Percentiles rank a stretch among this genome's conserved stretches.
Conservation (phyloP, 2,888 invertebrate species). For the Eupithecia dodoneata region DNA sequence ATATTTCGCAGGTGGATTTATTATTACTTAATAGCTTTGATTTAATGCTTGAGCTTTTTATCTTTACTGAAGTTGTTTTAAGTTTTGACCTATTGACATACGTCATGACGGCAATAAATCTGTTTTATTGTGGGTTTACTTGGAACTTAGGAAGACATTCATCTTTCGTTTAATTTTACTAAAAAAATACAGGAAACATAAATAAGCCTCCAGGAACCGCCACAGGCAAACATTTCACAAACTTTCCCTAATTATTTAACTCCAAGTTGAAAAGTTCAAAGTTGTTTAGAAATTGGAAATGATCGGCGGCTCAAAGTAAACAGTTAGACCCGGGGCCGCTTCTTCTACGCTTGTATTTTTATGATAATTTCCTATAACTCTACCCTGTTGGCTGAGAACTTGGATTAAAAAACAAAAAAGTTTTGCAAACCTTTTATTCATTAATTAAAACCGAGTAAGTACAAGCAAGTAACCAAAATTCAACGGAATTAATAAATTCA, state of each 20-base stretch:
- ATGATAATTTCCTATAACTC: slow-evolving; percentile 13
- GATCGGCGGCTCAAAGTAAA: slow-evolving; percentile 26
- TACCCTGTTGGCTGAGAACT: neutral
- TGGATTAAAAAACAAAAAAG: neutral
- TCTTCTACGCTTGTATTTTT: slow-evolving; percentile 21
- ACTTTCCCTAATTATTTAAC: slow-evolving; percentile 35
- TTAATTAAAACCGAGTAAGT: neutral
- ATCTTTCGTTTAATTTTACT: neutral
- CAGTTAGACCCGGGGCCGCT: neutral
- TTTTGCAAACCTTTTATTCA: neutral
- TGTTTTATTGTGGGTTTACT: neutral
- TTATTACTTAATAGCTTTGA: slow-evolving; percentile 30
- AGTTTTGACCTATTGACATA: neutral
- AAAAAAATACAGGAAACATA: slow-evolving; percentile 25
- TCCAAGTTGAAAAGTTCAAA: slow-evolving; percentile 30
- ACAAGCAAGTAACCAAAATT: neutral
- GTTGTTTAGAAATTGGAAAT: slow-evolving; percentile 30
- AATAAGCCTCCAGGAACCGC: slow-evolving; percentile 25
- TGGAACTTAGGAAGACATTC: neutral
- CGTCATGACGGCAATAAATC: neutral
- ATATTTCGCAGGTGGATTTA: slow-evolving; percentile 49
- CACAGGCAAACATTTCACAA: slow-evolving; percentile 28
- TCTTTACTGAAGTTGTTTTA: neutral
- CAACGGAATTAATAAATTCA: neutral
- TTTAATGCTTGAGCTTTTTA: neutral